Percentiles rank a stretch among this genome's conserved stretches.
phyloP scores from a whole-genome alignment of 1,140 invertebrate species.

The Microplitis mediator region DNA sequence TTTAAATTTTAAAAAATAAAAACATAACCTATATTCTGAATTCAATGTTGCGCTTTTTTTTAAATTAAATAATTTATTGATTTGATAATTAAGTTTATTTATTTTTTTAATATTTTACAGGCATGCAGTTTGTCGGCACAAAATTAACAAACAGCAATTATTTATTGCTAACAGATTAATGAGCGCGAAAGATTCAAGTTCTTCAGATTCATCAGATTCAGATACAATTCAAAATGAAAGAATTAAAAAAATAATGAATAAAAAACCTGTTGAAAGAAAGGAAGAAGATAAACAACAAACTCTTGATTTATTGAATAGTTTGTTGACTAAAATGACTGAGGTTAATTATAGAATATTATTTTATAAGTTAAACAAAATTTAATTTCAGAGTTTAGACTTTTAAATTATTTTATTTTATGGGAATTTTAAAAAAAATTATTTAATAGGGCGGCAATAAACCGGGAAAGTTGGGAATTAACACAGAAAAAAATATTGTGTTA shows the following conservation, averaged over 20 bases:
- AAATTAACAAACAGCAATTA: constrained; percentile 28
- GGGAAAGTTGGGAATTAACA: too few species aligned
- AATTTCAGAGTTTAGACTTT: not conserved
- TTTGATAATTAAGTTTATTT: constrained; percentile 7
- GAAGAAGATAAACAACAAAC: constrained; percentile 17
- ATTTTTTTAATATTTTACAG: constrained; percentile 27
- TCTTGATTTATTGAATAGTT: constrained; percentile 30
- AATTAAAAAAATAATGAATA: not conserved
- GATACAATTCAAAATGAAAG: constrained; percentile 11
- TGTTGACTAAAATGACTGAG: constrained; percentile 31
- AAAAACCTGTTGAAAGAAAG: constrained; percentile 8
- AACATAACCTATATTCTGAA: constrained; percentile 2
- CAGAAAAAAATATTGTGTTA: too few species aligned
- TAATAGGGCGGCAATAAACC: too few species aligned
- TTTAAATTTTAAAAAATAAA: not conserved
- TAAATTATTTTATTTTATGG: not conserved
- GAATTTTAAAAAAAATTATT: too few species aligned
- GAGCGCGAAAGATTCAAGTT: constrained; percentile 21
- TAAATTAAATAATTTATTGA: not conserved
- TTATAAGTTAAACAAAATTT: not conserved
- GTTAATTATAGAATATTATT: constrained; percentile 27
- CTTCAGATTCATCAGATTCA: constrained; percentile 12
- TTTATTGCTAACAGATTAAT: constrained; percentile 32
- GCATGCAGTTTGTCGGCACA: constrained; percentile 24
- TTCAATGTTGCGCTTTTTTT: constrained; percentile 1